phyloP scores from a whole-genome alignment of 2,888 invertebrate species.

The Lycocerus yunnanus region DNA sequence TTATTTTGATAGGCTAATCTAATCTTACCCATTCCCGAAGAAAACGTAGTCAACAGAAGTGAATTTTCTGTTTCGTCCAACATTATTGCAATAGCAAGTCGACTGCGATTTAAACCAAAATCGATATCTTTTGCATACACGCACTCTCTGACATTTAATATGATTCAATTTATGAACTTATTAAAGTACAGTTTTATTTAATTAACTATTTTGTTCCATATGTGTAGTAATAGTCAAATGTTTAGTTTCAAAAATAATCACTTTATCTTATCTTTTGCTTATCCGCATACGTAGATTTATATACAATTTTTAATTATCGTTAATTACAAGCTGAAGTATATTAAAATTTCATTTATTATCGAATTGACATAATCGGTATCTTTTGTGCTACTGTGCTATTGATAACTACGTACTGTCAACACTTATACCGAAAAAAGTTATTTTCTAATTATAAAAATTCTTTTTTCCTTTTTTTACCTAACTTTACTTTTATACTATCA shows the following conservation, averaged over 20 bases:
- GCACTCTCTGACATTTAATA: background rate
- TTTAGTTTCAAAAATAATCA: background rate
- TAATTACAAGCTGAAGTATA: background rate
- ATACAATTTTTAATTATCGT: background rate
- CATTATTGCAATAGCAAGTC: background rate
- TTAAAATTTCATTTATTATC: background rate
- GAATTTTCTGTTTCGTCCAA: conserved; percentile 45
- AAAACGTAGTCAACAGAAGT: conserved; percentile 58
- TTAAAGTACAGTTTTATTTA: background rate
- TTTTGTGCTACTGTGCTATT: background rate
- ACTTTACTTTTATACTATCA: too few species aligned
- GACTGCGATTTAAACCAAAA: background rate
- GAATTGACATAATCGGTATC: background rate
- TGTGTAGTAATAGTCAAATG: background rate
- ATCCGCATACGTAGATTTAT: background rate
- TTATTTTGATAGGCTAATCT: conserved; percentile 66
- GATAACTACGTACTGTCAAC: background rate
- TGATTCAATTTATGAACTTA: background rate
- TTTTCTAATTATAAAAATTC: too few species aligned
- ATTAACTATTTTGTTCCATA: background rate
- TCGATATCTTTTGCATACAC: background rate
- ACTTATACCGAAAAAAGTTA: background rate
- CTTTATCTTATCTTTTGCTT: background rate
- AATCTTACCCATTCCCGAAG: conserved; percentile 64
- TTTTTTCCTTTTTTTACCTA: too few species aligned